These are phyloP conservation scores for Brachypteracias leptosomus DNA, from an alignment of 2,113 vertebrate species.

Conservation along the genomic window DNA sequence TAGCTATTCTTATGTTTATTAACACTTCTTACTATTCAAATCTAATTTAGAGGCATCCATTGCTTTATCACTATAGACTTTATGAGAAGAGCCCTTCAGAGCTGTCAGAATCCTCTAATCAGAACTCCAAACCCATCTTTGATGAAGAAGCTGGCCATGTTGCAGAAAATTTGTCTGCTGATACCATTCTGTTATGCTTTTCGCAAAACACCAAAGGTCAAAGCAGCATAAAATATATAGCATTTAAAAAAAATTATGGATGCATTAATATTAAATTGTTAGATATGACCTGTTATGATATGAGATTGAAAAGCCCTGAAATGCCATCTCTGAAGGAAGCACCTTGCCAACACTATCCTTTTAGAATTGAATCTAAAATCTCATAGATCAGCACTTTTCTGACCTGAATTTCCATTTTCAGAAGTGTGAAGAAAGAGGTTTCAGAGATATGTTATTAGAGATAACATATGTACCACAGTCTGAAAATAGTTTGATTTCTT, in stretches of 20 bases:
- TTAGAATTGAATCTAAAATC: background rate
- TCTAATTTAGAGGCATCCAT: background rate
- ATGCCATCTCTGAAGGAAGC: background rate
- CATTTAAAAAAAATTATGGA: background rate
- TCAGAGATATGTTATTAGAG: background rate
- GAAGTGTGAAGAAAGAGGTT: background rate
- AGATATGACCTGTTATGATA: background rate
- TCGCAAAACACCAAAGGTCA: background rate
- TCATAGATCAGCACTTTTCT: background rate
- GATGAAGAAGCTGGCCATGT: accelerated
- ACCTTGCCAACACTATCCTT: background rate
- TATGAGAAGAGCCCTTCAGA: background rate
- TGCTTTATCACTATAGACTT: background rate
- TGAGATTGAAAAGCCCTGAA: background rate
- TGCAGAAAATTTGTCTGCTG: background rate
- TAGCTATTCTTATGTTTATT: background rate
- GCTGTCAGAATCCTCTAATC: background rate
- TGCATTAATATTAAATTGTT: background rate
- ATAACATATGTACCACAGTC: background rate
- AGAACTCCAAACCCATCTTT: background rate
- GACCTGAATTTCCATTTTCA: background rate
- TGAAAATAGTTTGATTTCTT: background rate
- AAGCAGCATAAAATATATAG: background rate
- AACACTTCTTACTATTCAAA: background rate
- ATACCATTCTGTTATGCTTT: background rate